Base-by-base conservation (phyloP, 2,888 invertebrate genomes). In the Dichetophora obliterata region DNA sequence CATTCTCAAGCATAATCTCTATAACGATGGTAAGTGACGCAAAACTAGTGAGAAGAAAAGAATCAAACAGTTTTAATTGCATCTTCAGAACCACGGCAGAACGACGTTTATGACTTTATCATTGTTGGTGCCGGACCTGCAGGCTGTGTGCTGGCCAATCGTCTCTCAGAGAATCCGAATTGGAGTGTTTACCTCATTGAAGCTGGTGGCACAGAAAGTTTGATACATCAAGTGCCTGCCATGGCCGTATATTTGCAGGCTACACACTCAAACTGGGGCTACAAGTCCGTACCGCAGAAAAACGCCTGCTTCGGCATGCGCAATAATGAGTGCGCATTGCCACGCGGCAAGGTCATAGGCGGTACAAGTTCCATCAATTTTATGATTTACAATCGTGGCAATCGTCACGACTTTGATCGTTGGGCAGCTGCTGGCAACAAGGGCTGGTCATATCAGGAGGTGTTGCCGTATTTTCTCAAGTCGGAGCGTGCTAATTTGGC, bases 111-210 rank as follows among this genome's bases (percentile, higher is more conserved):
- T 83, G 95, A 96, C 87, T 96, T 96, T 85, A 94, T 96, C 79
- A 91, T 96, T 63, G 92, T 96, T 14, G 96, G 96, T 5, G 94
- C 93, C 1, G 96, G 96, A 37, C 96, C 96, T 5, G 96, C 96
- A 85, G 95, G 95, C 63, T 86, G 89, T 79, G 89, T 89, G 2
- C 77, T 90, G 37, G 90, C 90, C 3, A 89, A 89, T 76, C 87
- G 90, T 1, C 85, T 90, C 65, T 85, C 89, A 0, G 90, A 90
- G 83, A 87, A 89, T 80, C 86, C 86, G 57, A 82, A 89, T 4
- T 90, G 90, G 90, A 89, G 85, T 4, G 90, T 91, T 1, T 87
- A 91, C 24, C 83, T 91, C 1, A 83, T 91, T 9, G 91, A 91
- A 82, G 91, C 91, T 0, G 91, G 91, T 0, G 88, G 88, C 5